Evolutionary conservation across 2,113 vertebrate species (phyloP).

Genomic region (Agapornis roseicollis): DNA sequence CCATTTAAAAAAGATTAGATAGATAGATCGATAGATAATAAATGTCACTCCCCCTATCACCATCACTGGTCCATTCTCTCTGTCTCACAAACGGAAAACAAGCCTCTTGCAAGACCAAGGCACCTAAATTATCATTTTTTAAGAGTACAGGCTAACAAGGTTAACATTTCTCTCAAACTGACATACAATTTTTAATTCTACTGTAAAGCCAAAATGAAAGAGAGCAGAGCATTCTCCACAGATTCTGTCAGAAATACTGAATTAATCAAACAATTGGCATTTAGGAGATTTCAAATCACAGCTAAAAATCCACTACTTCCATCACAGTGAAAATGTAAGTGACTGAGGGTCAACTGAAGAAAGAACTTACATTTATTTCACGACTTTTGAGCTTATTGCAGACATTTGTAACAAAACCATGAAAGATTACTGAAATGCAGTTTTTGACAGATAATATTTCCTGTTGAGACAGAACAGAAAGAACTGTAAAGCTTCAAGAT

Average conservation of each 20-base stretch:
- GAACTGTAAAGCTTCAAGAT: conserved; percentile 35
- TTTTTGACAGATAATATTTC: conserved; percentile 45
- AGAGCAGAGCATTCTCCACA: not conserved
- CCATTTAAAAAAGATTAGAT: not conserved
- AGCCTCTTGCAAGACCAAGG: not conserved
- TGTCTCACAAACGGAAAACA: not conserved
- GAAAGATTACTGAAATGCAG: conserved; percentile 15
- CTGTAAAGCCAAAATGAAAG: not conserved
- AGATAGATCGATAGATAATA: not conserved
- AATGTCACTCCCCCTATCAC: not conserved
- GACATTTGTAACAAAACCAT: not conserved
- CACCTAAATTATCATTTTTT: not conserved
- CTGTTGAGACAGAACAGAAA: conserved; percentile 34
- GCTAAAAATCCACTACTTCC: not conserved
- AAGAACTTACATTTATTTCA: conserved; percentile 19
- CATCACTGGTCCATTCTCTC: not conserved
- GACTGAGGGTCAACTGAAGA: not conserved
- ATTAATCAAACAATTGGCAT: not conserved
- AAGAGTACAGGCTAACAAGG: not conserved
- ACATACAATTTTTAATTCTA: not conserved
- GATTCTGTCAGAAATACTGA: not conserved
- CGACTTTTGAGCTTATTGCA: not conserved
- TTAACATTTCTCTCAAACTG: not conserved
- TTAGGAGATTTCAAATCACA: not conserved
- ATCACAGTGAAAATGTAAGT: not conserved